Evolutionary conservation across 2,113 vertebrate genomes (phyloP).

Genomic region (Pterocles gutturalis): DNA sequence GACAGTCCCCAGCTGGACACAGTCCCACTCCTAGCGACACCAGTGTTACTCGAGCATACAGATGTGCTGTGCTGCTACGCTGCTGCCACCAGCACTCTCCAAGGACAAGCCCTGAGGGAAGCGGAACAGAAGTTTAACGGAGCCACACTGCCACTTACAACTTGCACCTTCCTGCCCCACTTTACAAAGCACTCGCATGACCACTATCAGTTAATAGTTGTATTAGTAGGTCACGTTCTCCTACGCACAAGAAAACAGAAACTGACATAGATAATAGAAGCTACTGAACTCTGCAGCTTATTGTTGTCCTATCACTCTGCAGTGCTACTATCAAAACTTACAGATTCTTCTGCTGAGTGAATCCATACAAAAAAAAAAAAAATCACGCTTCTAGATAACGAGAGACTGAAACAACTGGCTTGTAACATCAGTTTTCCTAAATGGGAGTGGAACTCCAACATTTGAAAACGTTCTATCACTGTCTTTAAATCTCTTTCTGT

Average conservation of each 20-base stretch:
- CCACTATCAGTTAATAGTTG: not conserved
- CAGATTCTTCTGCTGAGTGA: not conserved
- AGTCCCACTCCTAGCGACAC: too few species aligned
- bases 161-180: not conserved
- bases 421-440: not conserved
- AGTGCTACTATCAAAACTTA: not conserved
- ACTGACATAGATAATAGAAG: not conserved
- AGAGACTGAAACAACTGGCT: not conserved
- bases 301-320: not conserved
- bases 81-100: too few species aligned
- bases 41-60: too few species aligned
- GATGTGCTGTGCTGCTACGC: too few species aligned
- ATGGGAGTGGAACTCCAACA: not conserved
- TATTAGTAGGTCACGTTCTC: not conserved
- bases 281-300: not conserved
- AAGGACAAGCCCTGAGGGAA: too few species aligned
- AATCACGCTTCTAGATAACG: not conserved
- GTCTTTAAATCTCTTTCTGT: not conserved
- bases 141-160: not conserved
- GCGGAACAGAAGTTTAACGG: too few species aligned
- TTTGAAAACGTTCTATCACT: not conserved
- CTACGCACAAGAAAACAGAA: not conserved
- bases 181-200: not conserved
- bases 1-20: too few species aligned
- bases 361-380: not conserved